Base-by-base conservation (phyloP, 2,888 invertebrate species). In the Taphrorychus bicolor region DNA sequence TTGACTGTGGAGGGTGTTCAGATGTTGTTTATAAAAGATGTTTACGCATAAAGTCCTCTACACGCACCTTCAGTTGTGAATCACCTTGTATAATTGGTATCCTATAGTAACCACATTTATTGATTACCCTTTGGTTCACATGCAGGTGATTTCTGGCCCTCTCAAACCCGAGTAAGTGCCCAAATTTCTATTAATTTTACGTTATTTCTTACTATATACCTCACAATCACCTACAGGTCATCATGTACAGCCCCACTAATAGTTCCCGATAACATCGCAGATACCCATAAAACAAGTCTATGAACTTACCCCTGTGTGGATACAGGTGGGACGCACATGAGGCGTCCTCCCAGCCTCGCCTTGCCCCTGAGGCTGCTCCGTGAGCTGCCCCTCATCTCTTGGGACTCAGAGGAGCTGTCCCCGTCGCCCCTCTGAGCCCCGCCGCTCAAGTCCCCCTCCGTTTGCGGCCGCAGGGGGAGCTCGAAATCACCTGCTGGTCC, bases 321-420 rank as follows among this genome's bases (percentile, higher is more conserved):
- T 32, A 18, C 60, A 14, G 69, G 69, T 14, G 69, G 69, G 42
- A 51, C 48, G 17, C 69, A 69, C 42, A 69, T 24, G 40, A 69
- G 24, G 22, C 53, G 22, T 24, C 57, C 53, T 14, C 18, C 45
- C 3, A 66, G 45, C 32, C 16, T 40, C 16, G 14, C 32, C 17
- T 4, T 32, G 41, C 42, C 41, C 11, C 14, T 45, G 22, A 54
- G 16, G 23, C 49, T 59, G 14, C 4, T 18, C 5, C 14, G 23
- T 11, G 53, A 24, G 23, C 54, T 18, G 21, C 17, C 21, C 21
- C 5, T 54, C 18, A 40, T 41, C n/a, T n/a, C 17, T 21, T 41
- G 66, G 56, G 66, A 60, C 22, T 32, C 56, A 14, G 11, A 22
- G 22, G 48, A 21, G 41, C 54, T 14, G 32, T 66, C 49, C 41